Base-by-base conservation (phyloP, 1,140 invertebrate genomes). In the Metaphire vulgaris region DNA sequence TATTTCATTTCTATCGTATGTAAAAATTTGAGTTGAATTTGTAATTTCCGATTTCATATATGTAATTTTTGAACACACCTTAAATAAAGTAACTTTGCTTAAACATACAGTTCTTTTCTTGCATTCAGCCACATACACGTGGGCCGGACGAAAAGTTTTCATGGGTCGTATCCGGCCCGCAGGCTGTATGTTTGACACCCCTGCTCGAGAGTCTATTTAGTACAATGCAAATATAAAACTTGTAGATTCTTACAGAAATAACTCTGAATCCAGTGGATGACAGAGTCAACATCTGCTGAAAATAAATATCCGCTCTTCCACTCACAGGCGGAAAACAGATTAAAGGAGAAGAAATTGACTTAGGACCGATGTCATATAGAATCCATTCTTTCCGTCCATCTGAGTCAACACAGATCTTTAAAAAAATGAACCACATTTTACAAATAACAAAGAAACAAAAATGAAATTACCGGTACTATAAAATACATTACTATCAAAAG, bases 271-370 rank as follows among this genome's bases (percentile, higher is more conserved):
- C 93, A 85, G 91, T 90, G 0, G 91, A 90, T 64, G 91, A 90
- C 6, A 96, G 85, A 21, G 90, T 89, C 76, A 95, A 87, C 29
- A 95, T 89, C 88, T 96, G 93, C 82, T 90, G 90, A 82, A 91
- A 96, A 87, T 91, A 96, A 28, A 94, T 89, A 88, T 96, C 93
- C 33, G 93, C 93, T 16, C 92, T 94, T 0, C 94, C 93, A 82
- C 92, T 93, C 0, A 92, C 93, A 64, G 94, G 93, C 64, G 93
- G 92, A 77, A 96, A 87, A 88, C 92, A 95, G 79, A 96, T 87
- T 33, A 96, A 81, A 6, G 94, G 94, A 83, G 90, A 92, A 75
- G 88, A 89, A 1, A 95, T 89, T 67, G 88, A 89, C 83, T 91
- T 91, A 6, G 94, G 93, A 64, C 92, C 93, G 76, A 92, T 92